Evolutionary conservation across 2,113 vertebrate species (phyloP).

Genomic region (Myotis lucifugus): DNA sequence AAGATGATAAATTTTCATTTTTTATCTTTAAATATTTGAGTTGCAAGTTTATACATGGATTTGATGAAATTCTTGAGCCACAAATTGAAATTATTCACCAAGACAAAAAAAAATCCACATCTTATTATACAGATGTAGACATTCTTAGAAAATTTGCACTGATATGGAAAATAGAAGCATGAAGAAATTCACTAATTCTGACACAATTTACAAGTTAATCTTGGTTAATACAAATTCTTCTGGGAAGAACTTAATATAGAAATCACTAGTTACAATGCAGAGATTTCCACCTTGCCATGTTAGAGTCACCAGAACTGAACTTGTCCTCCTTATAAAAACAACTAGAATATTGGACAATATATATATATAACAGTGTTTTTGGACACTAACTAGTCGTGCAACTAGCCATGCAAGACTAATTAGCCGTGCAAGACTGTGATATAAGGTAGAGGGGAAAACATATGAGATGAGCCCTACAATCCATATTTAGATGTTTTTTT

Average conservation of each 20-base stretch:
- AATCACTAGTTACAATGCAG: background rate
- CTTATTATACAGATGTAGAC: background rate
- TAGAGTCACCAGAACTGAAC: background rate
- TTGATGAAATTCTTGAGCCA: background rate
- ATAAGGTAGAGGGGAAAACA: background rate
- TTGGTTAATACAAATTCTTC: background rate
- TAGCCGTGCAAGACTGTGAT: background rate
- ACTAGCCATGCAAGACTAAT: background rate
- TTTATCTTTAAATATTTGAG: constrained; percentile 13
- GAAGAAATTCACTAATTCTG: background rate
- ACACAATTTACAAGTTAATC: background rate
- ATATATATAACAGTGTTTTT: background rate
- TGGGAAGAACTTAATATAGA: background rate
- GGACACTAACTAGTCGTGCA: background rate
- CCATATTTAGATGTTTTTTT: background rate
- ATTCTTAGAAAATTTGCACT: background rate
- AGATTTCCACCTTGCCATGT: background rate
- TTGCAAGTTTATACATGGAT: background rate
- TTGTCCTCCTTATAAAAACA: background rate
- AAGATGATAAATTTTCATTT: background rate
- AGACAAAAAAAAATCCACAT: background rate
- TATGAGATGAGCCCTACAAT: background rate
- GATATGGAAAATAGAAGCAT: background rate
- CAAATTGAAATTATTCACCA: constrained; percentile 12
- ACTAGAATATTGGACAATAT: background rate